Evolutionary conservation across 2,888 invertebrate genomes (phyloP).

Genomic region (Nycteola revayana): DNA sequence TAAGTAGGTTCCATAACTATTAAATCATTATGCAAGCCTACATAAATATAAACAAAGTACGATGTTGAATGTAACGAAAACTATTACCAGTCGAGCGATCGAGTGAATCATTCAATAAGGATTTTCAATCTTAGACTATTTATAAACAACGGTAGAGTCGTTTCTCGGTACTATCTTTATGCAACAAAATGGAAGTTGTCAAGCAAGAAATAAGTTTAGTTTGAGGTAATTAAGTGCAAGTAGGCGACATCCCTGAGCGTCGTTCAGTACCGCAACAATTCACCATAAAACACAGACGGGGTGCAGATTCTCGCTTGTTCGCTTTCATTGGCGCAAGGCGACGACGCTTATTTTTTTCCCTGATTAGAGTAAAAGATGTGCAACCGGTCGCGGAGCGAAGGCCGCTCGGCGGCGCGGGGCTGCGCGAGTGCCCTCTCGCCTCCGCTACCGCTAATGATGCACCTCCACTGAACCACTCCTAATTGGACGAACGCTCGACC

Average conservation of each 20-base stretch:
- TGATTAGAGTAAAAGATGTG: conserved; percentile 79
- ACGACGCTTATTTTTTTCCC: conserved; percentile 69
- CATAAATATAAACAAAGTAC: too few species aligned
- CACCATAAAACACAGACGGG: conserved; percentile 68
- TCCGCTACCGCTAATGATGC: conserved; percentile 70
- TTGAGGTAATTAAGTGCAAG: conserved; percentile 14
- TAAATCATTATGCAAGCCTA: too few species aligned
- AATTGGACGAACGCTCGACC: conserved; percentile 65
- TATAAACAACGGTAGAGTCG: too few species aligned
- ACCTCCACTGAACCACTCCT: conserved; percentile 67
- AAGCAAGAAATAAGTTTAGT: conserved; percentile 13
- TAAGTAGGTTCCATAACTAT: too few species aligned
- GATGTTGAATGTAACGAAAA: too few species aligned
- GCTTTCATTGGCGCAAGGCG: conserved; percentile 71
- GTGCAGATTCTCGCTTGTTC: conserved; percentile 65
- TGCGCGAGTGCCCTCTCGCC: conserved; percentile 19
- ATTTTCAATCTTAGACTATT: too few species aligned
- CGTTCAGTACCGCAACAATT: conserved; percentile 64
- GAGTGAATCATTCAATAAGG: too few species aligned
- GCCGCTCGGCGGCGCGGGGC: conserved; percentile 35
- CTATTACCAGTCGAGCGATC: too few species aligned
- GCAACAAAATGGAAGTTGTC: conserved; percentile 1
- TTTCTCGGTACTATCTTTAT: too few species aligned
- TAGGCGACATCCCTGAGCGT: conserved; percentile 39
- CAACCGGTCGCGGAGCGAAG: conserved; percentile 76